These are phyloP conservation scores for Zaprionus ghesquierei DNA, from an alignment of 1,140 invertebrate genomes.

Conservation along the genomic window DNA sequence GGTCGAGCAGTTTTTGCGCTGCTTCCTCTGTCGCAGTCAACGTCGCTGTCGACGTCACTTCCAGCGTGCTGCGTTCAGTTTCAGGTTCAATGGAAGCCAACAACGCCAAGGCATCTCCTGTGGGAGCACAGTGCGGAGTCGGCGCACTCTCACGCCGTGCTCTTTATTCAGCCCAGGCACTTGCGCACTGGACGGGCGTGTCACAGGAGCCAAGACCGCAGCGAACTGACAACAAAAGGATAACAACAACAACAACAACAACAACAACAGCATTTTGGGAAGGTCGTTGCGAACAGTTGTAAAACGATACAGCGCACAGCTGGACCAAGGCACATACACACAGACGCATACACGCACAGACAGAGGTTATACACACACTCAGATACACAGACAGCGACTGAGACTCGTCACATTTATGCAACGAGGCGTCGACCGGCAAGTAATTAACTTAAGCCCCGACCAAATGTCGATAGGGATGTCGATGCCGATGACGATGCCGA, in stretches of 20 bases:
- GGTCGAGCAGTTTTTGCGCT: neutral
- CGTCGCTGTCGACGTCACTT: constrained; percentile 26
- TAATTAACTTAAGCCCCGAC: constrained; percentile 78
- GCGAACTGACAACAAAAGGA: constrained; percentile 15
- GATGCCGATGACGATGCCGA: neutral
- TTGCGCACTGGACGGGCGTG: constrained; percentile 74
- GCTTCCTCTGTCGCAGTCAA: neutral
- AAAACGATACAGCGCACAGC: constrained; percentile 68
- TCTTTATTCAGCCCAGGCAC: constrained; percentile 53
- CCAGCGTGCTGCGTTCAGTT: constrained; percentile 59
- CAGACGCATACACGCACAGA: constrained; percentile 4
- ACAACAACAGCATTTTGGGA: constrained; percentile 61
- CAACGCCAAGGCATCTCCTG: constrained; percentile 33
- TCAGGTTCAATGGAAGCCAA: constrained; percentile 73
- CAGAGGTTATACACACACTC: constrained; percentile 9
- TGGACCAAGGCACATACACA: constrained; percentile 45
- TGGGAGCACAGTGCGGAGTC: constrained; percentile 28
- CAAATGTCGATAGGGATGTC: constrained; percentile 26
- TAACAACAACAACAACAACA: constrained; percentile 25
- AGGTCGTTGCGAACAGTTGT: constrained; percentile 79
- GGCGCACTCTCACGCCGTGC: constrained; percentile 40
- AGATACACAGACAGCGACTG: constrained; percentile 12
- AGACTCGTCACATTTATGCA: constrained; percentile 71
- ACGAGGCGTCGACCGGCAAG: constrained; percentile 77
- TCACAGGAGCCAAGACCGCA: constrained; percentile 54